Percentiles rank a stretch among this genome's conserved stretches.
Evolutionary conservation across 2,888 invertebrate genomes (phyloP).

Genomic region (Drosophila histrio): DNA sequence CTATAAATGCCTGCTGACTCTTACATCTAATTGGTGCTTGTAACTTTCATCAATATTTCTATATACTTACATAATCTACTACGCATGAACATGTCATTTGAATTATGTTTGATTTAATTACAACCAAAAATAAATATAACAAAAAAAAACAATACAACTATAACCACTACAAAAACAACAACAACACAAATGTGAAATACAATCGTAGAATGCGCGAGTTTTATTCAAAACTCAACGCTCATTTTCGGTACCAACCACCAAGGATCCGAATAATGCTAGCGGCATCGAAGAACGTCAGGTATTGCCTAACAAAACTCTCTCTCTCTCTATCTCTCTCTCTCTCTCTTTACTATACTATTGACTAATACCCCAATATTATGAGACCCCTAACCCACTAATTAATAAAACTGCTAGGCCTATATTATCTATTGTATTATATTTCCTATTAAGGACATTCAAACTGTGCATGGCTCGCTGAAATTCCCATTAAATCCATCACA

Average conservation of each 20-base stretch:
- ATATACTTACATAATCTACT: conserved; percentile 48
- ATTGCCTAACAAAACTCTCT: conserved; percentile 65
- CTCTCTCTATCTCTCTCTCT: conserved; percentile 26
- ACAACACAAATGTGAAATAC: conserved; percentile 34
- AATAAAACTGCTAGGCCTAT: conserved; percentile 24
- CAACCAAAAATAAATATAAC: conserved; percentile 36
- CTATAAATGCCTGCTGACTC: conserved; percentile 79
- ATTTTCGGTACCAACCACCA: conserved; percentile 95
- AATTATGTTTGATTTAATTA: conserved; percentile 62
- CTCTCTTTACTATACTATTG: conserved; percentile 28
- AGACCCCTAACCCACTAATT: conserved; percentile 20
- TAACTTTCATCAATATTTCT: conserved; percentile 56
- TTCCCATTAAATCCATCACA: conserved; percentile 24
- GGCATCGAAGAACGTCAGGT: conserved; percentile 85
- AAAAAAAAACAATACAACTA: conserved; percentile 32
- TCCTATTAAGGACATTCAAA: conserved; percentile 7
- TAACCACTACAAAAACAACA: conserved; percentile 49
- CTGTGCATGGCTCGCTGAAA: conserved; percentile 54
- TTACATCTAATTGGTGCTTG: conserved; percentile 82
- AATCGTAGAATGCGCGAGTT: conserved; percentile 87
- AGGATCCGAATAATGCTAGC: conserved; percentile 87
- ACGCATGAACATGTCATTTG: conserved; percentile 67
- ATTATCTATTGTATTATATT: conserved; percentile 22
- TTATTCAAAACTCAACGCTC: conserved; percentile 96
- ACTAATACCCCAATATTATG: conserved; percentile 29